Conservation (phyloP, 2,888 invertebrate species). For the Hymenopus coronatus region DNA sequence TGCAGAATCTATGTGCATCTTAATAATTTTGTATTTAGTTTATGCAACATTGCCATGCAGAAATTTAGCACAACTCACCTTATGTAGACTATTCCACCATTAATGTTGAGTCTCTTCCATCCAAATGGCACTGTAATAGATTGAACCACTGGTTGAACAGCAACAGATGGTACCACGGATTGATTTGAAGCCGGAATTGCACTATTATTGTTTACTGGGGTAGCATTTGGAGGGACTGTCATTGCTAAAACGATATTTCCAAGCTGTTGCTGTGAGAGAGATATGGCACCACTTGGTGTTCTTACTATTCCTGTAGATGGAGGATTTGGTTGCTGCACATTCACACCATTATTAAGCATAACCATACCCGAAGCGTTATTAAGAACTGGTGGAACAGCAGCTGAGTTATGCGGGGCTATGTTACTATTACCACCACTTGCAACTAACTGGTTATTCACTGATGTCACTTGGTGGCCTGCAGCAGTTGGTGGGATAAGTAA, state of each 20-base stretch:
- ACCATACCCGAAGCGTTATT: constrained; percentile 24
- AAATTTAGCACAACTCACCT: constrained; percentile 55
- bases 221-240: constrained; percentile 30
- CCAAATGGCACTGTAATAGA: constrained; percentile 65
- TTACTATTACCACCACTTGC: constrained; percentile 17
- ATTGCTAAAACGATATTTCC: constrained; percentile 34
- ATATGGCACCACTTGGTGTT: constrained; percentile 23
- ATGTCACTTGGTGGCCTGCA: constrained; percentile 5
- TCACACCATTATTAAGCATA: constrained; percentile 30
- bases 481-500: constrained; percentile 40
- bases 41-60: neutral
- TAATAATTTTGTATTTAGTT: neutral
- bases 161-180: constrained; percentile 26
- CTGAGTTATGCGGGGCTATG: constrained; percentile 11
- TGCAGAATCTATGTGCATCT: too few species aligned
- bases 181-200: constrained; percentile 34
- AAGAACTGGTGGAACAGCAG: constrained; percentile 7
- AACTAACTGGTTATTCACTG: constrained; percentile 30
- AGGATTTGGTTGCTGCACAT: constrained; percentile 5
- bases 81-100: constrained; percentile 72
- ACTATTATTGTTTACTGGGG: constrained; percentile 15
- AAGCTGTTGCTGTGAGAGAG: constrained; percentile 29
- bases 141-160: constrained; percentile 36
- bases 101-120: constrained; percentile 71
- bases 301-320: constrained; percentile 24